Conservation (phyloP, 2,113 vertebrate genomes). For the Daubentonia madagascariensis region DNA sequence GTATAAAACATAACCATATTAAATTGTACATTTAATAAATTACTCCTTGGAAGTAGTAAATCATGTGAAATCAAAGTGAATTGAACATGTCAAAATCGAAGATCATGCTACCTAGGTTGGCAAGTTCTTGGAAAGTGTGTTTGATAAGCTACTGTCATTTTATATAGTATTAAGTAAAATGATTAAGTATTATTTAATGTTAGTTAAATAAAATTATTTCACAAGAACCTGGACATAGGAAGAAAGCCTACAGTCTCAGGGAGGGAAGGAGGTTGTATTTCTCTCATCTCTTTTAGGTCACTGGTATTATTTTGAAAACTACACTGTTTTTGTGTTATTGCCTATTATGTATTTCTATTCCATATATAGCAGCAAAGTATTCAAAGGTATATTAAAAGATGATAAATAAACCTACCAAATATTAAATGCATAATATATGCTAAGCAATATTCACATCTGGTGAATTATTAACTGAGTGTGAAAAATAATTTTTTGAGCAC, state of each 20-base stretch:
- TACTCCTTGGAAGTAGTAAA: background rate
- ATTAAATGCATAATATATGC: background rate
- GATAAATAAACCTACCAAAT: background rate
- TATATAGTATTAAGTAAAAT: background rate
- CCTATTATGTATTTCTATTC: background rate
- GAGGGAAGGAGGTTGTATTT: background rate
- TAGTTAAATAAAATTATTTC: background rate
- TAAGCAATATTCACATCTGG: background rate
- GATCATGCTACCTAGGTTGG: background rate
- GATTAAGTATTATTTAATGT: background rate
- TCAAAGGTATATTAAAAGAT: background rate
- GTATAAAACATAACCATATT: background rate
- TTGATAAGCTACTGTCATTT: background rate
- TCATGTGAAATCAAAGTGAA: background rate
- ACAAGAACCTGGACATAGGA: accelerated
- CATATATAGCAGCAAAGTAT: background rate
- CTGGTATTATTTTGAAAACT: background rate
- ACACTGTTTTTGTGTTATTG: background rate
- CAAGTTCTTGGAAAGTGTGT: background rate
- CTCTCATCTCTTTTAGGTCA: background rate
- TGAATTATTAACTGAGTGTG: background rate
- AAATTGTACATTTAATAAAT: background rate
- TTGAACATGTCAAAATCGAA: background rate
- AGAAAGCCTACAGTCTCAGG: background rate
- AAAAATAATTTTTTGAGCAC: background rate